Conservation (phyloP, 1,140 invertebrate genomes). For the Coptotermes formosanus region DNA sequence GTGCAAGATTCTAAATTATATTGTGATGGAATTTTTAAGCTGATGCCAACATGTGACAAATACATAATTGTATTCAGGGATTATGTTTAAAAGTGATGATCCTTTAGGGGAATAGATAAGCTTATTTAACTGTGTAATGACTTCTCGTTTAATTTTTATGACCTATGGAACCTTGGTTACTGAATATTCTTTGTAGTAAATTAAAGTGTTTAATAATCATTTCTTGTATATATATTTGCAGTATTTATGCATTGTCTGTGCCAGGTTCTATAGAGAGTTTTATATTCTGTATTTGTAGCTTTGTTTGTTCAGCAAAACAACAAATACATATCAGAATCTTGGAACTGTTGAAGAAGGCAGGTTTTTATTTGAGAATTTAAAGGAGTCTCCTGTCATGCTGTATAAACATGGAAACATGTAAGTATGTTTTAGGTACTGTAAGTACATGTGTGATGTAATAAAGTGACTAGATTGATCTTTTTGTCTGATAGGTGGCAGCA, state of each 20-base stretch:
- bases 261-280: background rate
- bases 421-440: background rate
- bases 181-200: too few relatives aligned
- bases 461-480: background rate
- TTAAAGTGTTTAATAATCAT: too few relatives aligned
- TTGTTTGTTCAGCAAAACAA: background rate
- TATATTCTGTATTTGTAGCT: background rate
- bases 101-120: too few relatives aligned
- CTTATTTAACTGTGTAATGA: background rate
- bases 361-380: background rate
- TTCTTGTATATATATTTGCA: background rate
- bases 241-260: background rate
- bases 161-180: too few relatives aligned
- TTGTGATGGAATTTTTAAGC: too few relatives aligned
- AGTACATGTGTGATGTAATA: background rate
- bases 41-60: too few relatives aligned
- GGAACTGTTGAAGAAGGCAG: background rate
- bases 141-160: too few relatives aligned
- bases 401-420: slow-evolving; percentile 6
- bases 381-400: background rate
- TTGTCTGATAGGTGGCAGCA: background rate
- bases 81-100: too few relatives aligned
- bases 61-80: too few relatives aligned
- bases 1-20: too few relatives aligned
- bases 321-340: background rate